These are phyloP conservation scores for Pollenia labialis DNA, from an alignment of 2,888 invertebrate species.

Conservation along the genomic window DNA sequence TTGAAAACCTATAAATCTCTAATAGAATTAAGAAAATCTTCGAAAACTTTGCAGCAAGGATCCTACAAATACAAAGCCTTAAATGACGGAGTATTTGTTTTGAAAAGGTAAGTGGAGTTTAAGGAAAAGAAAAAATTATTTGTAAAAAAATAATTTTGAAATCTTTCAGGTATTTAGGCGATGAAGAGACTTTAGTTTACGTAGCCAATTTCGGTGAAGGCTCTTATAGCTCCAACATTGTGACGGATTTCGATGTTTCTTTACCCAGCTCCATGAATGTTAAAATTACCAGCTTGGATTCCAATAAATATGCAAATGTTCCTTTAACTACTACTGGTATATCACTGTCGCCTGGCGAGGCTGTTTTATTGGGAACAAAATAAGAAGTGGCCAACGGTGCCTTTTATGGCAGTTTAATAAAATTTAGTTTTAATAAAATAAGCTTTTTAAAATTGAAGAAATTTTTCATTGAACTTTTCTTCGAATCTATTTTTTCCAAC, in stretches of 20 bases:
- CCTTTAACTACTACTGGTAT: constrained; percentile 29
- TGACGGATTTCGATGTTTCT: constrained; percentile 66
- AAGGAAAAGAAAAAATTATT: background rate
- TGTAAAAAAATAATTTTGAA: background rate
- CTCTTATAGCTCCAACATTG: constrained; percentile 74
- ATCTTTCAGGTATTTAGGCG: constrained; percentile 73
- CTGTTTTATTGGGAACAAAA: constrained; percentile 64
- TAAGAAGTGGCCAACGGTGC: background rate
- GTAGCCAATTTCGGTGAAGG: constrained; percentile 78
- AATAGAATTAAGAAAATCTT: constrained; percentile 81
- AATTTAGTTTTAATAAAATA: no score
- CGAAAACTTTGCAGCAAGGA: constrained; percentile 78
- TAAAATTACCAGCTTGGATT: constrained; percentile 69
- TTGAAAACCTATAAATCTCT: constrained; percentile 87
- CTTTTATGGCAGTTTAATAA: no score
- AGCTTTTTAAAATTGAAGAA: no score
- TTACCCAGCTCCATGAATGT: constrained; percentile 69
- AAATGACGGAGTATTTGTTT: constrained; percentile 77
- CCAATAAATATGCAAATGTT: constrained; percentile 58
- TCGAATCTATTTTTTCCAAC: no score
- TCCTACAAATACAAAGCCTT: constrained; percentile 78
- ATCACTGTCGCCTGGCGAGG: constrained; percentile 66
- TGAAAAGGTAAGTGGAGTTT: constrained; percentile 78
- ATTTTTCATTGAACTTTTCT: no score
- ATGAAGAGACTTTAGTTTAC: constrained; percentile 75